Evolutionary conservation across 2,888 invertebrate species (phyloP).

Genomic region (Campaea margaritaria): DNA sequence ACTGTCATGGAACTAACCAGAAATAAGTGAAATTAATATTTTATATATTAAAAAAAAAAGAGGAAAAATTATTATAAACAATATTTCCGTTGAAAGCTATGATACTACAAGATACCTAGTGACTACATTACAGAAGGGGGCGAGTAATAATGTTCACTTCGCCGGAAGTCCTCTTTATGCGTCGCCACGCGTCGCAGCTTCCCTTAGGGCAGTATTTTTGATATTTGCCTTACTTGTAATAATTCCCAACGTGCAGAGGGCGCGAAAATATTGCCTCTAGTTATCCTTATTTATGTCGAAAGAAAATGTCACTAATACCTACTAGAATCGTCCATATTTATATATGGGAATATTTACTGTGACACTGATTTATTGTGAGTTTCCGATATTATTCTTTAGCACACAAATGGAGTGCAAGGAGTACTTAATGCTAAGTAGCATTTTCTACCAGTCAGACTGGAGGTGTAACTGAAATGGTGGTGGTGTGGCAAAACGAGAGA

Average conservation of each 20-base stretch:
- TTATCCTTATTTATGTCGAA: constrained; percentile 20
- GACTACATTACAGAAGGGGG: constrained; percentile 25
- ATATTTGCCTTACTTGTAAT: constrained; percentile 54
- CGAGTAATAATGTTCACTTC: constrained; percentile 49
- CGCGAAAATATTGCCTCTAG: constrained; percentile 16
- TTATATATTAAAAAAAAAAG: no score
- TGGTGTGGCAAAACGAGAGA: no score
- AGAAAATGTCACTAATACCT: constrained; percentile 20
- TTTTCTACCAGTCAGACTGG: no score
- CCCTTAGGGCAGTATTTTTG: constrained; percentile 56
- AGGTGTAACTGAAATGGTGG: no score
- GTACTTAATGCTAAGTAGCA: no score
- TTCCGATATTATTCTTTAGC: background rate
- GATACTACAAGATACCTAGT: no score
- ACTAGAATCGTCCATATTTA: background rate
- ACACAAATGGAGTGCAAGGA: no score
- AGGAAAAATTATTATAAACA: no score
- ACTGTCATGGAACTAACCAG: no score
- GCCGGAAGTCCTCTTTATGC: constrained; percentile 57
- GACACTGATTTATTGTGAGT: constrained; percentile 12
- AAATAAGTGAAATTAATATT: no score
- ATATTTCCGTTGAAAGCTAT: no score
- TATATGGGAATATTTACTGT: constrained; percentile 9
- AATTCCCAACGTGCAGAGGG: constrained; percentile 14
- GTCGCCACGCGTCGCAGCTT: constrained; percentile 51